Conservation (phyloP, 1,140 invertebrate genomes). For the Pinna nobilis region DNA sequence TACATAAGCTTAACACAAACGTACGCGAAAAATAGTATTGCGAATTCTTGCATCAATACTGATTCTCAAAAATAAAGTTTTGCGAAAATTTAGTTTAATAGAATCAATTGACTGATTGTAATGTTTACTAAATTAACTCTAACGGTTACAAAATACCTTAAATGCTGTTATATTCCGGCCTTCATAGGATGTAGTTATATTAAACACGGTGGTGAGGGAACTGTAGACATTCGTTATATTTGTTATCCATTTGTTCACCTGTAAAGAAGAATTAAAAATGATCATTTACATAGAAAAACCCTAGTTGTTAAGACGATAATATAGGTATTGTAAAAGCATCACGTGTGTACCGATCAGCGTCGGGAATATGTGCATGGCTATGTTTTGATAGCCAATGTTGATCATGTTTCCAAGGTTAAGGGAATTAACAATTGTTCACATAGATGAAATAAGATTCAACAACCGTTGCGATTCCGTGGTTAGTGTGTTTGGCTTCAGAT, state of each 20-base stretch:
- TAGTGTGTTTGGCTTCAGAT: background rate
- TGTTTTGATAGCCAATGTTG: background rate
- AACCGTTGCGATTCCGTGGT: background rate
- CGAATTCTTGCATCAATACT: background rate
- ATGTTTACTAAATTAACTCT: background rate
- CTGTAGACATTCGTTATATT: slow-evolving; percentile 20
- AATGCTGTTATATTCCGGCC: slow-evolving; percentile 44
- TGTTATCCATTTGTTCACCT: slow-evolving; percentile 46
- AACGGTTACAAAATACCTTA: slow-evolving; percentile 41
- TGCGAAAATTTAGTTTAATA: background rate
- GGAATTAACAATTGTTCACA: background rate
- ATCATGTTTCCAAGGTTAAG: background rate
- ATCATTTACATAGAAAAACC: background rate
- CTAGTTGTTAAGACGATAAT: background rate
- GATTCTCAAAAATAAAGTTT: background rate
- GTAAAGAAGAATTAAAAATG: slow-evolving; percentile 15
- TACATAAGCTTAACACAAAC: background rate
- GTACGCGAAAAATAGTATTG: background rate
- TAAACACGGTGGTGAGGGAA: slow-evolving; percentile 36
- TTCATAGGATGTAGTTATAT: slow-evolving; percentile 51
- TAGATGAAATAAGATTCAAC: background rate
- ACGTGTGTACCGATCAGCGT: background rate
- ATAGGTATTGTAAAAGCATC: background rate
- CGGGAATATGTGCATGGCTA: background rate
- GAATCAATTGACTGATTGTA: background rate